Evolutionary conservation across 2,797 vertebrate species (phyloP).

Genomic region (Mareca penelope): DNA sequence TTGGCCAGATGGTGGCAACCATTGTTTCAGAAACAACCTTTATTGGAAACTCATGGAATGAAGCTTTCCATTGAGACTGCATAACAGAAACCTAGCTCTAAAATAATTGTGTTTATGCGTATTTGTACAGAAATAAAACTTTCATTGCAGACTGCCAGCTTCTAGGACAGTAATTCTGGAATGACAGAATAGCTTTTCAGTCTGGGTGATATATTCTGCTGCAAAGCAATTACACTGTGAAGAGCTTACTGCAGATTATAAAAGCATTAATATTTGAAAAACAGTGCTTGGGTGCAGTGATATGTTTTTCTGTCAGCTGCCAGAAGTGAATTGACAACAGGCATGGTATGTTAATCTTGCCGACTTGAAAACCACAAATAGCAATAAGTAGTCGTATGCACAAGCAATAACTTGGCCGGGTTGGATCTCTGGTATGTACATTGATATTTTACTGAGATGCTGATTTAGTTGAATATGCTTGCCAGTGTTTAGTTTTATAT

Average conservation of each 20-base stretch:
- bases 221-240: slow-evolving; percentile 11
- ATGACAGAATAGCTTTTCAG: not conserved
- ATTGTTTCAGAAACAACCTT: not conserved
- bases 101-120: not conserved
- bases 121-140: slow-evolving; percentile 38
- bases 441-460: not conserved
- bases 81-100: not conserved
- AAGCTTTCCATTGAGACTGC: not conserved
- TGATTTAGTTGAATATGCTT: not conserved
- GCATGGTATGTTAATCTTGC: not conserved
- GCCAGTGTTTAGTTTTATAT: not conserved
- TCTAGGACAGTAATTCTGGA: not conserved
- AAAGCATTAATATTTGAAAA: slow-evolving; percentile 17
- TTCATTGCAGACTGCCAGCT: not conserved
- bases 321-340: not conserved
- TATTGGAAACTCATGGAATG: not conserved
- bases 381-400: not conserved
- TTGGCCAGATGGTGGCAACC: slow-evolving; percentile 71
- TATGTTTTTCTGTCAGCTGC: not conserved
- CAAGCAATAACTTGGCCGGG: not conserved
- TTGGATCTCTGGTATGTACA: not conserved
- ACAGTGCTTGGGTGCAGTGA: not conserved
- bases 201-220: not conserved
- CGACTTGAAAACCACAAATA: not conserved
- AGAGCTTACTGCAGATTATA: not conserved